phyloP scores from a whole-genome alignment of 2,888 invertebrate species.

The Drosophila nr. perissopoda region DNA sequence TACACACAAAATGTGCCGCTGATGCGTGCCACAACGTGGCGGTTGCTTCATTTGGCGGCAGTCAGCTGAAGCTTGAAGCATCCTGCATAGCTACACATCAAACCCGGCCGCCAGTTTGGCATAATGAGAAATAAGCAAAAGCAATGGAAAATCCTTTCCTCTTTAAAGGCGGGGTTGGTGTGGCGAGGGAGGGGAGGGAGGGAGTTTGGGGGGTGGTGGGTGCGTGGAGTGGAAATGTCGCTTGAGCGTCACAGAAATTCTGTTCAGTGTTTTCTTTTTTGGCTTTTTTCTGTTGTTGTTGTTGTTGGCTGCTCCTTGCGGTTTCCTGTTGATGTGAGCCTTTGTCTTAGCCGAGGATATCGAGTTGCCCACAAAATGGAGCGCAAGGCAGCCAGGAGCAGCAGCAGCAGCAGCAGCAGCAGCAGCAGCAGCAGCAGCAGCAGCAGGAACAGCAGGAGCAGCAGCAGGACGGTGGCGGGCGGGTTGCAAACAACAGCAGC shows the following conservation, averaged over 20 bases:
- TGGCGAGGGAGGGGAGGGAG: not conserved
- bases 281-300: conserved; percentile 30
- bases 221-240: conserved; percentile 49
- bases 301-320: conserved; percentile 55
- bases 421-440: no score
- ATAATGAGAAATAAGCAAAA: conserved; percentile 73
- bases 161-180: not conserved
- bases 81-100: conserved; percentile 36
- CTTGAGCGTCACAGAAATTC: conserved; percentile 46
- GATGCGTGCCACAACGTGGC: conserved; percentile 68
- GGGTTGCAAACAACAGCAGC: conserved; percentile 14
- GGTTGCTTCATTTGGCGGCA: conserved; percentile 60
- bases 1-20: conserved; percentile 54
- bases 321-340: conserved; percentile 78
- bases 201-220: not conserved
- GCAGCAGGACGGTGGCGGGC: no score
- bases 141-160: conserved; percentile 24
- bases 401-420: conserved; percentile 1
- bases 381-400: conserved; percentile 14
- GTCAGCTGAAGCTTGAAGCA: conserved; percentile 15
- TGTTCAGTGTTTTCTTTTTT: not conserved
- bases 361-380: conserved; percentile 59
- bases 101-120: conserved; percentile 31
- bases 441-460: no score
- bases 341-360: conserved; percentile 75